Evolutionary conservation across 1,140 invertebrate genomes (phyloP).

Genomic region (Drosophila serrata): DNA sequence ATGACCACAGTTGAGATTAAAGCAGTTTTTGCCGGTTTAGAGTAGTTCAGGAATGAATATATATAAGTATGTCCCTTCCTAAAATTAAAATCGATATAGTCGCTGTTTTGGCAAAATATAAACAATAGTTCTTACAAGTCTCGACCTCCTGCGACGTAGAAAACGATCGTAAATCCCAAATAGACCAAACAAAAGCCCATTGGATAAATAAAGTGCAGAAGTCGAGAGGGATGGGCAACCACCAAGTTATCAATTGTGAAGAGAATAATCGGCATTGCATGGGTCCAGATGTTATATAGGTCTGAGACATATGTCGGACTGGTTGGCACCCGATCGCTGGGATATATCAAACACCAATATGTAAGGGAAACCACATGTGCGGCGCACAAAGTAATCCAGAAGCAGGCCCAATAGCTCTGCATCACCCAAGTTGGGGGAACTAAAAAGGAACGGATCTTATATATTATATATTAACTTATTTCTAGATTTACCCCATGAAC

Average conservation of each 20-base stretch:
- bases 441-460: too few species aligned
- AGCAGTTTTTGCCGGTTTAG: background rate
- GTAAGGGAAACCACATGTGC: background rate
- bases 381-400: conserved; percentile 39
- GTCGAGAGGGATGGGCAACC: conserved; percentile 88
- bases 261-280: conserved; percentile 89
- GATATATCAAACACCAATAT: conserved; percentile 49
- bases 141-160: conserved; percentile 89
- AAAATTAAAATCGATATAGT: background rate
- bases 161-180: conserved; percentile 89
- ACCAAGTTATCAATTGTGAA: conserved; percentile 90
- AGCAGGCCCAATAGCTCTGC: conserved; percentile 53
- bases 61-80: conserved; percentile 36
- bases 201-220: conserved; percentile 90
- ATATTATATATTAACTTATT: too few species aligned
- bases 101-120: background rate
- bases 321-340: background rate
- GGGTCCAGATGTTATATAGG: conserved; percentile 88
- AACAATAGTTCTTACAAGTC: conserved; percentile 85
- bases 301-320: background rate
- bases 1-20: background rate
- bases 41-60: conserved; percentile 38
- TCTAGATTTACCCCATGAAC: conserved; percentile 23
- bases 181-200: conserved; percentile 87
- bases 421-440: background rate